Percentiles rank a stretch among this genome's conserved stretches.
These are phyloP conservation scores for Amblyopsis hoosieri DNA, from an alignment of 2,797 vertebrate species.

Conservation along the genomic window DNA sequence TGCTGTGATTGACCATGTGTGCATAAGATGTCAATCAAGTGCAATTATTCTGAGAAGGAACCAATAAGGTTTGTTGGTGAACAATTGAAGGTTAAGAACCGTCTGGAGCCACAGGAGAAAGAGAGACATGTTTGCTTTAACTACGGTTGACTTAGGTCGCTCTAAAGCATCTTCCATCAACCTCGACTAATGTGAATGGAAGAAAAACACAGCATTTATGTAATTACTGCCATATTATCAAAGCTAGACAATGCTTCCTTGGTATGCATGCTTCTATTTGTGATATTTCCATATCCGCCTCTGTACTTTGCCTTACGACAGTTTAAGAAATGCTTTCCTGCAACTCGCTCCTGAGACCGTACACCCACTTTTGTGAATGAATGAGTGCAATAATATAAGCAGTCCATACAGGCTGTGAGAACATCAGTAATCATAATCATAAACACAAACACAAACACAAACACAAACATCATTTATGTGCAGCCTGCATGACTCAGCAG, in stretches of 20 bases:
- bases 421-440: conserved; percentile 34
- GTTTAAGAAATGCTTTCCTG: conserved; percentile 1
- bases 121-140: conserved; percentile 46
- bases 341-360: conserved; percentile 13
- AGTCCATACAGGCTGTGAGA: conserved; percentile 34
- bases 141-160: conserved; percentile 36
- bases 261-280: not conserved
- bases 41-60: conserved; percentile 74
- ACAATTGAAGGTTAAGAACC: conserved; percentile 63
- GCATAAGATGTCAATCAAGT: conserved; percentile 71
- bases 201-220: conserved; percentile 12
- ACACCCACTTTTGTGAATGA: conserved; percentile 43
- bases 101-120: conserved; percentile 47
- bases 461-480: conserved; percentile 27
- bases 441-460: conserved; percentile 40
- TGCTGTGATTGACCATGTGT: conserved; percentile 75
- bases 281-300: conserved; percentile 23
- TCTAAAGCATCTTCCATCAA: conserved; percentile 37
- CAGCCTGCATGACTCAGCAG: conserved; percentile 26
- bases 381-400: conserved; percentile 34
- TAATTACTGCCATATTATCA: conserved; percentile 24
- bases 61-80: conserved; percentile 65
- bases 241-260: not conserved
- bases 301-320: conserved; percentile 1
- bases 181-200: conserved; percentile 25